These are phyloP conservation scores for Polyodon spathula DNA, from an alignment of 2,113 vertebrate genomes.

Conservation along the genomic window DNA sequence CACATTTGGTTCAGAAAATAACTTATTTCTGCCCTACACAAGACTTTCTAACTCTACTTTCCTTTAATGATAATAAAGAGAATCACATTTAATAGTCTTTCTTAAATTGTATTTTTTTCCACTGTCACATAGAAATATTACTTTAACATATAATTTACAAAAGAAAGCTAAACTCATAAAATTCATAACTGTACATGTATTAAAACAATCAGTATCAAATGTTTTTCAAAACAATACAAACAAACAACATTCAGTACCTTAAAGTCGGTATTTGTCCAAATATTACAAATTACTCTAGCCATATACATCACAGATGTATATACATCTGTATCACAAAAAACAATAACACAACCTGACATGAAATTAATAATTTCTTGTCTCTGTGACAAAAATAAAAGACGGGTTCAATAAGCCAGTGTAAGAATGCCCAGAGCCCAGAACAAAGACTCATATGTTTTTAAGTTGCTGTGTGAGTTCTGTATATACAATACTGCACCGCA, in stretches of 20 bases:
- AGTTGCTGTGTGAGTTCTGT: neutral
- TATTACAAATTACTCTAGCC: constrained; percentile 22
- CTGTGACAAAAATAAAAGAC: constrained; percentile 3
- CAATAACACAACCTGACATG: constrained; percentile 1
- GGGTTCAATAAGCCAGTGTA: constrained; percentile 1
- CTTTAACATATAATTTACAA: constrained; percentile 20
- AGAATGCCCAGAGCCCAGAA: constrained; percentile 3
- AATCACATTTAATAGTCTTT: constrained; percentile 16
- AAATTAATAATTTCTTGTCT: constrained; percentile 8
- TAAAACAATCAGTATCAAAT: constrained; percentile 35
- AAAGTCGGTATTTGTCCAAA: constrained; percentile 20
- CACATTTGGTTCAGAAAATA: too few species aligned
- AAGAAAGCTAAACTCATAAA: constrained; percentile 20
- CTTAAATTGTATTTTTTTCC: constrained; percentile 27
- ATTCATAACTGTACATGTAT: constrained; percentile 29
- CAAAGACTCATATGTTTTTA: constrained; percentile 9
- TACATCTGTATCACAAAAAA: constrained; percentile 19
- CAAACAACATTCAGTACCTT: constrained; percentile 30
- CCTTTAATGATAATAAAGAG: constrained; percentile 12
- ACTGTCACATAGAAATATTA: constrained; percentile 32
- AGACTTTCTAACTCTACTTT: too few species aligned
- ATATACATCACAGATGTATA: constrained; percentile 27
- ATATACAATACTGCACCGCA: too few species aligned
- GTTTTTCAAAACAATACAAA: constrained; percentile 26
- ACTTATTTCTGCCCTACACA: too few species aligned